Conservation (phyloP, 1,140 invertebrate genomes). For the Drosophila sturtevanti region DNA sequence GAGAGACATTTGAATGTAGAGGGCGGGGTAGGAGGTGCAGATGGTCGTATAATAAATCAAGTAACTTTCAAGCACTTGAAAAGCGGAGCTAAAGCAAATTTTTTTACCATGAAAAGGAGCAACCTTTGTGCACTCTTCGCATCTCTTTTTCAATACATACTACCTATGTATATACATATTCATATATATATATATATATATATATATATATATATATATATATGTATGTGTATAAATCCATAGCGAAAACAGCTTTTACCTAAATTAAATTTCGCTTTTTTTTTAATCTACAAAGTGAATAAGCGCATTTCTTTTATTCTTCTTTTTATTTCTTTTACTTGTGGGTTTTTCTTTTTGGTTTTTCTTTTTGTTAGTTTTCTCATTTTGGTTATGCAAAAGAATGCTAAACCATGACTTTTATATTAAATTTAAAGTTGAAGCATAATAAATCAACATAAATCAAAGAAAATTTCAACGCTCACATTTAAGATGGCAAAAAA, state of each 20-base stretch:
- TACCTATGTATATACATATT: slow-evolving; percentile 37
- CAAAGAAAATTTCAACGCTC: slow-evolving; percentile 49
- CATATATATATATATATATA: slow-evolving; percentile 14
- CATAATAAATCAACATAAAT: slow-evolving; percentile 81
- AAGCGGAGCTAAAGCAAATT: slow-evolving; percentile 64
- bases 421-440: slow-evolving; percentile 80
- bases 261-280: slow-evolving; percentile 80
- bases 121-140: slow-evolving; percentile 61
- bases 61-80: slow-evolving; percentile 77
- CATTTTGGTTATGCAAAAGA: slow-evolving; percentile 57
- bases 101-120: slow-evolving; percentile 57
- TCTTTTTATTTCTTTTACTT: slow-evolving; percentile 26
- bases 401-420: slow-evolving; percentile 71
- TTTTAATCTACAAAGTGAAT: slow-evolving; percentile 79
- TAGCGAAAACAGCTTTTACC: slow-evolving; percentile 70
- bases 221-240: slow-evolving; percentile 56
- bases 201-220: slow-evolving; percentile 31
- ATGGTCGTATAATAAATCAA: slow-evolving; percentile 71
- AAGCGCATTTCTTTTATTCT: slow-evolving; percentile 52
- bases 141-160: slow-evolving; percentile 14
- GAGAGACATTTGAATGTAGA: background rate
- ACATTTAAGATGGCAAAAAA: background rate
- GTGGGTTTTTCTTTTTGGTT: slow-evolving; percentile 11
- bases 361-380: slow-evolving; percentile 40
- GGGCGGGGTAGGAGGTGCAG: slow-evolving; percentile 1